Evolutionary conservation across 2,797 vertebrate species (phyloP).

Genomic region (Scarus forsteni): DNA sequence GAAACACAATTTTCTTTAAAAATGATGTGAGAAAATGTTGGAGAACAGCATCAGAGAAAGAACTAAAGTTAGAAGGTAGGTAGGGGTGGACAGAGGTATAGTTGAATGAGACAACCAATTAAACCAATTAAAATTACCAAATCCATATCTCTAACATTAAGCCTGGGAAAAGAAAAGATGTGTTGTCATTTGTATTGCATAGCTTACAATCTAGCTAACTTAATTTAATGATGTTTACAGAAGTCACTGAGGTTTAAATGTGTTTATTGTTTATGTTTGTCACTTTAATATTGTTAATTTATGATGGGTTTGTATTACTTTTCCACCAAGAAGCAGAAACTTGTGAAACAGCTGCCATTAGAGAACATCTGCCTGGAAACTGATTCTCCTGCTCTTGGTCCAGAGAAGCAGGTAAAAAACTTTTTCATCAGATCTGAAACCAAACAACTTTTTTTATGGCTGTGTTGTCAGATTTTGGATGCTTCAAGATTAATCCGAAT

Average conservation of each 20-base stretch:
- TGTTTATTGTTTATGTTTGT: conserved; percentile 24
- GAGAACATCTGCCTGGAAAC: conserved; percentile 96
- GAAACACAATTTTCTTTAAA: too few species aligned
- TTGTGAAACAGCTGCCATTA: conserved; percentile 94
- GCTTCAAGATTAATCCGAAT: too few species aligned
- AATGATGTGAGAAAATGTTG: too few species aligned
- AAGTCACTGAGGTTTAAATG: conserved; percentile 31
- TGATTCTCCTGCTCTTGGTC: conserved; percentile 94
- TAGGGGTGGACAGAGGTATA: too few species aligned
- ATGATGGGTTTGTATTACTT: conserved; percentile 42
- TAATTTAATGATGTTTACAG: background rate
- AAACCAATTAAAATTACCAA: too few species aligned
- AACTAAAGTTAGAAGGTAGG: too few species aligned
- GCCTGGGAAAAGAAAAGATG: background rate
- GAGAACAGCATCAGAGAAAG: too few species aligned
- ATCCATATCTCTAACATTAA: too few species aligned
- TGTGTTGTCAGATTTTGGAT: background rate
- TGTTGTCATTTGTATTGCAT: background rate
- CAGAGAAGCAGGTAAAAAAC: conserved; percentile 91
- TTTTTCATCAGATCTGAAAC: background rate
- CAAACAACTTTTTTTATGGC: background rate
- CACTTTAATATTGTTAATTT: conserved; percentile 40
- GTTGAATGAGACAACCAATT: too few species aligned
- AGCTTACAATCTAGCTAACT: background rate
- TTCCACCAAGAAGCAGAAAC: conserved; percentile 95